phyloP scores from a whole-genome alignment of 2,113 vertebrate genomes.

The Chlamydotis undulata region DNA sequence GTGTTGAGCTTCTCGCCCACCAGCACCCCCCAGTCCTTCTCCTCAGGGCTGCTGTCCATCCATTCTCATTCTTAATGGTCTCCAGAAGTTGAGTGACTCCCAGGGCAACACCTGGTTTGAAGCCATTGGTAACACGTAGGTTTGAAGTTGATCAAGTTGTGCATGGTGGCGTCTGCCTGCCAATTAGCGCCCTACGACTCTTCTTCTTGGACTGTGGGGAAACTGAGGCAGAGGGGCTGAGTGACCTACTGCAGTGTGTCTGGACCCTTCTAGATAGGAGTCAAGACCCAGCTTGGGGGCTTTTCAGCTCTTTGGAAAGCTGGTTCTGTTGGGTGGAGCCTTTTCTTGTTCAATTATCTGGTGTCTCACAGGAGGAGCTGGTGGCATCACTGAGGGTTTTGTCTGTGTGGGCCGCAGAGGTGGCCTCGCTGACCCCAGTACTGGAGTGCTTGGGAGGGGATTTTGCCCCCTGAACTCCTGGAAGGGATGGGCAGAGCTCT shows the following conservation, averaged over 20 bases:
- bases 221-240: background rate
- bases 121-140: background rate
- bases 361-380: background rate
- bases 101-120: background rate
- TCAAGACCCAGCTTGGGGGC: background rate
- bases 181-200: accelerated
- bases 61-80: background rate
- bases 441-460: background rate
- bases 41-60: too few relatives aligned
- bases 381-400: background rate
- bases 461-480: background rate
- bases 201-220: background rate
- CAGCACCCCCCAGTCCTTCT: too few relatives aligned
- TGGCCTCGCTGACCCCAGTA: background rate
- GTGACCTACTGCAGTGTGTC: too few relatives aligned
- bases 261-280: too few relatives aligned
- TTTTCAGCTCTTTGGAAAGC: background rate
- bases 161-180: background rate
- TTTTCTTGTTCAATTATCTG: background rate
- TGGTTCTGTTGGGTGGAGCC: background rate
- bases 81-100: background rate
- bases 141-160: background rate
- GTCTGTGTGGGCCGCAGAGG: background rate
- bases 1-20: too few relatives aligned
- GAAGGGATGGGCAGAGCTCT: background rate